These are phyloP conservation scores for Drosophila nasuta DNA, from an alignment of 1,140 invertebrate species.

Conservation along the genomic window DNA sequence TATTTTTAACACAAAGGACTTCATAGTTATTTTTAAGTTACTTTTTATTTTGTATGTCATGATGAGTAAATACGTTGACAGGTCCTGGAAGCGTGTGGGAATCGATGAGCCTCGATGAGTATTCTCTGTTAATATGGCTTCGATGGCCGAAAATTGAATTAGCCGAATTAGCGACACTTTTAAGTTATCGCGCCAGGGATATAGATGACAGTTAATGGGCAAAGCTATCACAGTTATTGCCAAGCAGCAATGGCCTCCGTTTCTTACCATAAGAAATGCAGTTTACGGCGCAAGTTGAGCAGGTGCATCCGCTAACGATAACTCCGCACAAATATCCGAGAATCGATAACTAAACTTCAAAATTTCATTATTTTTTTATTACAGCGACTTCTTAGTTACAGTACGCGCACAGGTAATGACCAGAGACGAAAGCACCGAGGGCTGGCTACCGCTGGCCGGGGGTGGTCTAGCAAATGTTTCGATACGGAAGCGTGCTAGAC, in stretches of 20 bases:
- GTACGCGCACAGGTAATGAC: constrained; percentile 99
- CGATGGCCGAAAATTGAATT: constrained; percentile 72
- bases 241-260: constrained; percentile 52
- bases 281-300: constrained; percentile 49
- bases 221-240: constrained; percentile 22
- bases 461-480: constrained; percentile 97
- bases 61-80: constrained; percentile 20
- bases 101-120: constrained; percentile 18
- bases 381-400: constrained; percentile 96
- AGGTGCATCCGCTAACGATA: constrained; percentile 39
- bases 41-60: constrained; percentile 5
- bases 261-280: constrained; percentile 54
- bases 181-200: constrained; percentile 60
- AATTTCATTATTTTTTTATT: constrained; percentile 25
- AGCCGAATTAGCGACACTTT: constrained; percentile 75
- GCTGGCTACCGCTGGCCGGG: constrained; percentile 97
- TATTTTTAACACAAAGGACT: constrained; percentile 68
- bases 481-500: constrained; percentile 90
- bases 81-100: constrained; percentile 26
- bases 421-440: constrained; percentile 97
- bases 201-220: constrained; percentile 51
- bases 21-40: constrained; percentile 47
- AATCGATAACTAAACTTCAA: neutral
- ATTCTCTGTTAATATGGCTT: constrained; percentile 54
- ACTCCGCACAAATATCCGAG: neutral